A percentile compares a stretch with the other conserved stretches of the same genome.
Evolutionary conservation across 1,140 invertebrate genomes (phyloP).

Genomic region (Caerostris darwini): DNA sequence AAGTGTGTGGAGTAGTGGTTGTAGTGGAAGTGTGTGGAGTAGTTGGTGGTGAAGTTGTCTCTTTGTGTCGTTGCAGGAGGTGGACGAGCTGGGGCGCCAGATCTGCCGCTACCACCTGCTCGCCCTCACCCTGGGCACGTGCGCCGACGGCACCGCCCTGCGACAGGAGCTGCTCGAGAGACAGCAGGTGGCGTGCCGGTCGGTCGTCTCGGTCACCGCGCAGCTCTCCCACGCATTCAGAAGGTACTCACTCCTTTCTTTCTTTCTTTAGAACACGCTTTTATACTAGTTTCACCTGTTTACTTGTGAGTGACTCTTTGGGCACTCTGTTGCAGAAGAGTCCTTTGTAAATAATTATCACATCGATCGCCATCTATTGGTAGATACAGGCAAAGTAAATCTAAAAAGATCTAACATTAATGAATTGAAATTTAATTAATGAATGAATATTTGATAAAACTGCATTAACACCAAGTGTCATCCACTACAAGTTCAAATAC

Average conservation of each 20-base stretch:
- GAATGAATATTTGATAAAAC: no score
- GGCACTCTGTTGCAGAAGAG: no score
- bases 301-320: no score
- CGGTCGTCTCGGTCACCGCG: slow-evolving; percentile 34
- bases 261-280: neutral
- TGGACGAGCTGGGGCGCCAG: slow-evolving; percentile 74
- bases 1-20: no score
- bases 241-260: slow-evolving; percentile 19
- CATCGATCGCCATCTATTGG: neutral
- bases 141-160: slow-evolving; percentile 51
- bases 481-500: no score
- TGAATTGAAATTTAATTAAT: no score
- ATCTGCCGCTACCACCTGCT: slow-evolving; percentile 74
- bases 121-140: slow-evolving; percentile 62
- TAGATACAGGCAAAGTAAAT: no score
- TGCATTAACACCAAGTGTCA: no score
- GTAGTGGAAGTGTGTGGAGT: no score
- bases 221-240: slow-evolving; percentile 71
- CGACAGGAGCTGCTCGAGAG: slow-evolving; percentile 69
- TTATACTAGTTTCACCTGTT: no score
- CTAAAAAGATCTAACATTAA: no score
- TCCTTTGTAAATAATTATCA: neutral
- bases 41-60: no score
- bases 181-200: slow-evolving; percentile 66
- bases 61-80: slow-evolving; percentile 39